Evolutionary conservation across 2,797 vertebrate species (phyloP).

Genomic region (Phalanger gymnotis): DNA sequence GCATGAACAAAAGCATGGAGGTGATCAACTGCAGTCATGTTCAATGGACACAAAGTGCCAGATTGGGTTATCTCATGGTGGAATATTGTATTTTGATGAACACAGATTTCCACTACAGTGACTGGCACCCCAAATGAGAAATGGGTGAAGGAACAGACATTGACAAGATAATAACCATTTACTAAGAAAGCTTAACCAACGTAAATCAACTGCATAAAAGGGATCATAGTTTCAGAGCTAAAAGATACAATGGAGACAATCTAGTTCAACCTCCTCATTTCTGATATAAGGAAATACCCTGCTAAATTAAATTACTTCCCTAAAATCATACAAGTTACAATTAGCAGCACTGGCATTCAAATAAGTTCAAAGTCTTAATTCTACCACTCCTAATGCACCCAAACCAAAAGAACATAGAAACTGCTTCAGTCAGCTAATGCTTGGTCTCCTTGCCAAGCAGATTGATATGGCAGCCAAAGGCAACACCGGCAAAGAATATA

Average conservation of each 20-base stretch:
- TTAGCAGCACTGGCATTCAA: background rate
- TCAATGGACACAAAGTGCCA: background rate
- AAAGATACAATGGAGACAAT: background rate
- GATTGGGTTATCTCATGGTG: background rate
- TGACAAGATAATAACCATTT: background rate
- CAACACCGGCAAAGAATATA: background rate
- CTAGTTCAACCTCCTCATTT: background rate
- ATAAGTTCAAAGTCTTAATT: background rate
- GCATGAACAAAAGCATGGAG: background rate
- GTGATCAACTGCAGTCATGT: background rate
- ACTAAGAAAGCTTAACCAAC: background rate
- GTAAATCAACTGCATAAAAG: background rate
- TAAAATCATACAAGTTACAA: background rate
- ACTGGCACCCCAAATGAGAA: background rate
- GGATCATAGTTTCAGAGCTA: background rate
- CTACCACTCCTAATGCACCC: background rate
- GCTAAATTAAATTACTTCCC: background rate
- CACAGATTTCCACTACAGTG: background rate
- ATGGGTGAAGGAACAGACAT: background rate
- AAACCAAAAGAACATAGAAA: background rate
- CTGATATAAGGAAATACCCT: background rate
- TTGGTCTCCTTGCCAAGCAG: background rate
- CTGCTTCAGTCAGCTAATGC: background rate
- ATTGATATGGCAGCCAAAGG: background rate
- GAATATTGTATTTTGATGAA: background rate